Conservation (phyloP, 2,797 vertebrate genomes). For the Neosalanx taihuensis region DNA sequence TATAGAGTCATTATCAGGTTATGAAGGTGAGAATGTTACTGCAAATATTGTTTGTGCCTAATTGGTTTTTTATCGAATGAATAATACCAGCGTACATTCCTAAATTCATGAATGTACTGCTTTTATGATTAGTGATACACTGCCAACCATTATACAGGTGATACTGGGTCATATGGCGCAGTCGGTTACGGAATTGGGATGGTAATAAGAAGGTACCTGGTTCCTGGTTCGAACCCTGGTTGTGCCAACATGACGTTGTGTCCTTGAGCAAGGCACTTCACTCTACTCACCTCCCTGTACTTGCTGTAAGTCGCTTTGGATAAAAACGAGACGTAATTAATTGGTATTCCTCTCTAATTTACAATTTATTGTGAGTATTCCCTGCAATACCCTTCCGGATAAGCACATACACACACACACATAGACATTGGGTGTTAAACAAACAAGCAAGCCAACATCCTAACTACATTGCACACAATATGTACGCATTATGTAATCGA, state of each 20-base stretch:
- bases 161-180: too few relatives aligned
- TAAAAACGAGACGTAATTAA: not conserved
- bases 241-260: too few relatives aligned
- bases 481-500: not conserved
- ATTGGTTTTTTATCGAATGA: not conserved
- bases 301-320: too few relatives aligned
- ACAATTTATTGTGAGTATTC: too few relatives aligned
- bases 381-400: too few relatives aligned
- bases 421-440: conserved; percentile 6
- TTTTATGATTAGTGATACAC: not conserved
- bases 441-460: not conserved
- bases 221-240: too few relatives aligned
- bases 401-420: conserved; percentile 23
- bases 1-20: not conserved
- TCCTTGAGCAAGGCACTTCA: too few relatives aligned
- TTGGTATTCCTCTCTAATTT: too few relatives aligned
- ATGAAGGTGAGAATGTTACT: not conserved
- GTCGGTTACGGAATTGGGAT: too few relatives aligned
- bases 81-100: not conserved
- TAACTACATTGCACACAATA: not conserved
- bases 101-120: not conserved
- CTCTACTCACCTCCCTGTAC: too few relatives aligned
- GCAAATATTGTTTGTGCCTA: not conserved
- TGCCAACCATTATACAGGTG: too few relatives aligned
- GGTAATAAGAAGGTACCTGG: not conserved